Percentiles rank a stretch among this genome's conserved stretches.
Evolutionary conservation across 2,797 vertebrate species (phyloP).

Genomic region (Centropyge bicolor): DNA sequence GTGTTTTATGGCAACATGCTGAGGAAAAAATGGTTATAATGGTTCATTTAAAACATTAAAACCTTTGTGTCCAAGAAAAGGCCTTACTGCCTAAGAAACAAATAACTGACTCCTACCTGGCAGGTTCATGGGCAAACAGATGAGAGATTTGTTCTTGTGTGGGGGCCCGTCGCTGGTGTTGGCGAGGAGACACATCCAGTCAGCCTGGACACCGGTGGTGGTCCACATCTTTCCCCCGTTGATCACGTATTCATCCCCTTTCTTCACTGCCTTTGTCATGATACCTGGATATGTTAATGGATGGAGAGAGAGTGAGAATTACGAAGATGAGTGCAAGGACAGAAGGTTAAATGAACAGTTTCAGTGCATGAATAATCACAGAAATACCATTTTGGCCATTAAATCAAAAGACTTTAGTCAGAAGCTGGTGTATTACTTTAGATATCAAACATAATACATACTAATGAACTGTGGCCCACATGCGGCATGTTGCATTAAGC

Average conservation of each 20-base stretch:
- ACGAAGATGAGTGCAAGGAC: background rate
- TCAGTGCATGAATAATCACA: background rate
- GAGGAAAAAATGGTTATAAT: no score
- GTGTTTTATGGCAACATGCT: background rate
- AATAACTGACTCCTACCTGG: constrained; percentile 78
- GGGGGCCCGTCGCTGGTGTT: constrained; percentile 86
- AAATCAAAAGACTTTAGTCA: constrained; percentile 3
- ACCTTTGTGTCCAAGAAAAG: no score
- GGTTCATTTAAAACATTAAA: no score
- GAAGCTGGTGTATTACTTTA: background rate
- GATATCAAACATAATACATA: background rate
- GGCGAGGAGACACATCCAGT: constrained; percentile 91
- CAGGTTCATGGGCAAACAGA: constrained; percentile 89
- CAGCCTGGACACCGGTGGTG: constrained; percentile 86
- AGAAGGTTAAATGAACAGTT: constrained; percentile 20
- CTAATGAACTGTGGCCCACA: background rate
- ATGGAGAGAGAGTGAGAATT: background rate
- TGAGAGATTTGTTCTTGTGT: constrained; percentile 90
- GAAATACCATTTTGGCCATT: background rate
- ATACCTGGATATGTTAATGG: constrained; percentile 79
- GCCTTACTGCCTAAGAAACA: background rate
- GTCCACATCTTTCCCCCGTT: constrained; percentile 92
- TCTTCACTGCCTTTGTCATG: constrained; percentile 87
- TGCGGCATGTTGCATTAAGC: background rate
- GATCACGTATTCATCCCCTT: constrained; percentile 87